A percentile compares a stretch with the other conserved stretches of the same genome.
Evolutionary conservation across 2,113 vertebrate genomes (phyloP).

Genomic region (Alouatta palliata): DNA sequence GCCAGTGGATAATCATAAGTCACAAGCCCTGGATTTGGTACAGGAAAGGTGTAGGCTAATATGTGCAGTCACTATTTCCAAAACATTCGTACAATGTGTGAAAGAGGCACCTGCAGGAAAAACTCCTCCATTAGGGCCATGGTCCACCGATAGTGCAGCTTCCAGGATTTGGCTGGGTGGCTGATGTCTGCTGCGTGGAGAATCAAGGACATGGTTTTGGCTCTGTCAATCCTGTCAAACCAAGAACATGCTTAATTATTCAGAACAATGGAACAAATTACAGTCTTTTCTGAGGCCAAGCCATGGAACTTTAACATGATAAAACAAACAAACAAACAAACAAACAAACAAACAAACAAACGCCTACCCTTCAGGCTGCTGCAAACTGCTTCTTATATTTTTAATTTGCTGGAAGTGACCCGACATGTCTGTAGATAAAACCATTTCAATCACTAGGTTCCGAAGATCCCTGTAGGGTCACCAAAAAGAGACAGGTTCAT

Average conservation of each 20-base stretch:
- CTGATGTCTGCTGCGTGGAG: constrained; percentile 98
- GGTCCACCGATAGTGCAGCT: constrained; percentile 94
- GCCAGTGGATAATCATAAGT: background rate
- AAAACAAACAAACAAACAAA: constrained; percentile 49
- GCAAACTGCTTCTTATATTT: constrained; percentile 92
- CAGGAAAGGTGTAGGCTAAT: background rate
- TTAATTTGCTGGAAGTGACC: constrained; percentile 98
- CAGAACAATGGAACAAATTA: constrained; percentile 64
- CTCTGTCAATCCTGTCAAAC: constrained; percentile 93
- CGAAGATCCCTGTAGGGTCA: constrained; percentile 91
- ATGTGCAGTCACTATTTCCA: background rate
- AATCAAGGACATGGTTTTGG: constrained; percentile 95
- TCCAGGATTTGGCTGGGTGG: constrained; percentile 96
- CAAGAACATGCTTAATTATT: constrained; percentile 80
- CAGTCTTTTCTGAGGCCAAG: background rate
- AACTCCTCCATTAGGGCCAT: constrained; percentile 96
- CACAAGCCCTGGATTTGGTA: background rate
- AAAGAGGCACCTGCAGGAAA: constrained; percentile 92
- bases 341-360: constrained; percentile 42
- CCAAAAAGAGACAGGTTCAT: constrained; percentile 72
- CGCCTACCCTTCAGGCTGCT: constrained; percentile 93
- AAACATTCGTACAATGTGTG: constrained; percentile 29
- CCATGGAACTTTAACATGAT: background rate
- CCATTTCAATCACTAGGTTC: constrained; percentile 95
- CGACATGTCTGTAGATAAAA: constrained; percentile 98